Conservation (phyloP, 2,113 vertebrate genomes). For the Corythaixoides concolor region DNA sequence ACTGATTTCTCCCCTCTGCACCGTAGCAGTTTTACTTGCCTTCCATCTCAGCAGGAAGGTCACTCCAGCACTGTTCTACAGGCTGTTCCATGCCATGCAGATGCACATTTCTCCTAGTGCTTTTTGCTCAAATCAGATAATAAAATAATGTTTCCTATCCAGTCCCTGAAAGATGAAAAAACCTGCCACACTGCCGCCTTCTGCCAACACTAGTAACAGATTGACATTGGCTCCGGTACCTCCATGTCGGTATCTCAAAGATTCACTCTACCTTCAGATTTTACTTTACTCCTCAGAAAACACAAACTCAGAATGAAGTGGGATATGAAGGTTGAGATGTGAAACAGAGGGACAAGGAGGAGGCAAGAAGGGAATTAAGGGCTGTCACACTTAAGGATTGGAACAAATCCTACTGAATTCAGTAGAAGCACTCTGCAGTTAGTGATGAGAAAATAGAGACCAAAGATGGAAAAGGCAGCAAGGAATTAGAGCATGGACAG, state of each 20-base stretch:
- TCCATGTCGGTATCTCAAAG: not conserved
- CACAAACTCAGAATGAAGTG: not conserved
- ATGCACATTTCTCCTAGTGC: not conserved
- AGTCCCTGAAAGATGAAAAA: not conserved
- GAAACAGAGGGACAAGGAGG: not conserved
- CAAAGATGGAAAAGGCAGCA: not conserved
- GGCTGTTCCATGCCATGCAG: not conserved
- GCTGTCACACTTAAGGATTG: not conserved
- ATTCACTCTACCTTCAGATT: not conserved
- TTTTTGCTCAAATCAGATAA: not conserved
- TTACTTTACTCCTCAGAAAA: not conserved
- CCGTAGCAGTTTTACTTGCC: not conserved
- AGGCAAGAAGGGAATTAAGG: not conserved
- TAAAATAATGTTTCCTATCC: not conserved
- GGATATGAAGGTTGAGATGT: fast-evolving
- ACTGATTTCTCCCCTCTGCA: not conserved
- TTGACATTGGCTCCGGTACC: not conserved
- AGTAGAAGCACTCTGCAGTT: not conserved
- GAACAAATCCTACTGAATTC: not conserved
- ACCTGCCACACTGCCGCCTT: not conserved
- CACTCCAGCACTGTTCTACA: not conserved
- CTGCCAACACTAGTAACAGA: not conserved
- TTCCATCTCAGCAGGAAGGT: not conserved
- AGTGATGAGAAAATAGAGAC: not conserved
- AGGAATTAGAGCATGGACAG: not conserved